Evolutionary conservation across 2,888 invertebrate species (phyloP).

Genomic region (Drosophila nr. fundita): DNA sequence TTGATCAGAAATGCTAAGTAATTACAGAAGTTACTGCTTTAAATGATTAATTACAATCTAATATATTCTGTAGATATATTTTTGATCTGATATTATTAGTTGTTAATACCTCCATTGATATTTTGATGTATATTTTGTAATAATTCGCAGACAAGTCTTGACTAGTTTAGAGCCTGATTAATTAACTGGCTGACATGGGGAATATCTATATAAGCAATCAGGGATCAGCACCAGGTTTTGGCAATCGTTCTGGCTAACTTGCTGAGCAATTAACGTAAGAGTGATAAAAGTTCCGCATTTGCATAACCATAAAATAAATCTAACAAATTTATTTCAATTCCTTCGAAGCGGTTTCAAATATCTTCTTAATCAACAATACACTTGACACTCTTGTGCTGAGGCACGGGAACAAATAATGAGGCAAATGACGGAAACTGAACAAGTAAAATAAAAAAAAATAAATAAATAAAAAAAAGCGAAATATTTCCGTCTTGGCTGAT

Average conservation of each 20-base stretch:
- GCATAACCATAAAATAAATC: conserved; percentile 9
- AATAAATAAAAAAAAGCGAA: conserved; percentile 12
- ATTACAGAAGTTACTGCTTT: background rate
- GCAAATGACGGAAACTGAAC: conserved; percentile 18
- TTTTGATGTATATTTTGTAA: no score
- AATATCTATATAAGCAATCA: background rate
- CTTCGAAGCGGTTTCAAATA: conserved; percentile 6
- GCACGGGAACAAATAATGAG: no score
- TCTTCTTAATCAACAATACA: background rate
- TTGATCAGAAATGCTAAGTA: background rate
- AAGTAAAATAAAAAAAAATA: background rate
- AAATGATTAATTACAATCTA: background rate
- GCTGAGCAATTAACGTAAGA: conserved; percentile 29
- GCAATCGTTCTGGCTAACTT: background rate
- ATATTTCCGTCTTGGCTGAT: conserved; percentile 41
- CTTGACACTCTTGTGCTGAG: background rate
- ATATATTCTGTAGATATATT: background rate
- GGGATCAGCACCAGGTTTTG: background rate
- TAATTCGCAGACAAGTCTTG: background rate
- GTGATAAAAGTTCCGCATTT: conserved; percentile 29
- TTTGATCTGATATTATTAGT: background rate
- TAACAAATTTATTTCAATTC: conserved; percentile 1
- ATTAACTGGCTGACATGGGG: background rate
- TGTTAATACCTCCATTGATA: background rate
- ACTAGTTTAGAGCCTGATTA: background rate